Conservation (phyloP, 1,140 invertebrate genomes). For the Drosophila malerkotliana region DNA sequence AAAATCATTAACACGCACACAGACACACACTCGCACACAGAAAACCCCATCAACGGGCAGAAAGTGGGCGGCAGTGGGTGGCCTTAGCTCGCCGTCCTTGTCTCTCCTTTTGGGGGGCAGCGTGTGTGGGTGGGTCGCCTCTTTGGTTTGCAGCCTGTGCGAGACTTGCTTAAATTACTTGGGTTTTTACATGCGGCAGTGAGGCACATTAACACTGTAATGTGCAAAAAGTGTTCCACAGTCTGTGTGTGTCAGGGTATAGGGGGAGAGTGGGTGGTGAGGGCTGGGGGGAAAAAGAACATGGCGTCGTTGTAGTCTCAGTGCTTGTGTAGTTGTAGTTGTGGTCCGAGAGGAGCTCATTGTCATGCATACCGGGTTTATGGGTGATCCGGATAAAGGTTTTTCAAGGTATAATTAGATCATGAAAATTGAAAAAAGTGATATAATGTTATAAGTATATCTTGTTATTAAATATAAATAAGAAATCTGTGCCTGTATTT, state of each 20-base stretch:
- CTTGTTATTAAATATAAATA: no score
- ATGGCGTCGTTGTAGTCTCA: slow-evolving; percentile 65
- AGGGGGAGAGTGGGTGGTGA: slow-evolving; percentile 2
- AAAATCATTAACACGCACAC: slow-evolving; percentile 83
- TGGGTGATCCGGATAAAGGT: background rate
- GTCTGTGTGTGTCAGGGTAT: slow-evolving; percentile 42
- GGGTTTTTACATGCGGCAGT: slow-evolving; percentile 82
- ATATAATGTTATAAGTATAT: no score
- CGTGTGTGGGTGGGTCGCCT: slow-evolving; percentile 8
- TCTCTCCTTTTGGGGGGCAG: slow-evolving; percentile 13
- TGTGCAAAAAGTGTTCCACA: slow-evolving; percentile 75
- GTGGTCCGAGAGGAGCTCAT: slow-evolving; percentile 61
- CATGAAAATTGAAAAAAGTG: background rate
- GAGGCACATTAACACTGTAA: slow-evolving; percentile 84
- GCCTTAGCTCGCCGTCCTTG: slow-evolving; percentile 12
- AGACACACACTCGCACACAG: slow-evolving; percentile 44
- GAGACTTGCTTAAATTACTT: slow-evolving; percentile 79
- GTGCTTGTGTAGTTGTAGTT: slow-evolving; percentile 47
- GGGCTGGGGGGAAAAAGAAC: slow-evolving; percentile 53
- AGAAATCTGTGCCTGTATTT: no score
- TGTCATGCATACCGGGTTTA: slow-evolving; percentile 61
- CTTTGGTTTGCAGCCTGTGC: slow-evolving; percentile 31
- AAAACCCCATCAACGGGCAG: background rate
- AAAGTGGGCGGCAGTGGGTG: slow-evolving; percentile 2
- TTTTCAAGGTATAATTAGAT: background rate